Evolutionary conservation across 2,113 vertebrate species (phyloP).

Genomic region (Urocynchramus pylzowi): DNA sequence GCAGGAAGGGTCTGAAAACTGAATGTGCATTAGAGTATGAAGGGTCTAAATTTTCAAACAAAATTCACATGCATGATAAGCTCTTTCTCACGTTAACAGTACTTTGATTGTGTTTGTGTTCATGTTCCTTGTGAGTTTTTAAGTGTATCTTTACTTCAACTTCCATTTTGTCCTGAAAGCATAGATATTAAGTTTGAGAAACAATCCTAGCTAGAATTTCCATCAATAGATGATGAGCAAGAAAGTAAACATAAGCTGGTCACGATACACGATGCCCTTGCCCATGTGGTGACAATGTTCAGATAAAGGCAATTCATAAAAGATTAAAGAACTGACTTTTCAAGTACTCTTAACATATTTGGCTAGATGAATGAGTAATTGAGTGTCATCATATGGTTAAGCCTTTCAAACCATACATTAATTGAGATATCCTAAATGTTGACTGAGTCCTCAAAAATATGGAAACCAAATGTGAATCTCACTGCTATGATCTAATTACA

Average conservation of each 20-base stretch:
- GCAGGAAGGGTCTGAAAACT: background rate
- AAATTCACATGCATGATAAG: background rate
- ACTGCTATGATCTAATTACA: slow-evolving; percentile 57
- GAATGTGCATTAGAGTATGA: background rate
- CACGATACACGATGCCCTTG: background rate
- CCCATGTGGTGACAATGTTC: slow-evolving; percentile 35
- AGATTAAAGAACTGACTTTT: slow-evolving; percentile 57
- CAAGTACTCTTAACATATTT: slow-evolving; percentile 43
- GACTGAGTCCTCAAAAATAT: slow-evolving; percentile 59
- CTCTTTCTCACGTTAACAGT: background rate
- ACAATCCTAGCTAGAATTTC: background rate
- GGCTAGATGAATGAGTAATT: slow-evolving; percentile 29
- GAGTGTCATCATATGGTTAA: slow-evolving; percentile 52
- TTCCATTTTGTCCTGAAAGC: background rate
- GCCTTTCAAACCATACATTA: slow-evolving; percentile 51
- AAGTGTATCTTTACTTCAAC: background rate
- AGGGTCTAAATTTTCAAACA: background rate
- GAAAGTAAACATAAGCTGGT: background rate
- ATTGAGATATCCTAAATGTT: slow-evolving; percentile 69
- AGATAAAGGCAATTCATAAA: slow-evolving; percentile 46
- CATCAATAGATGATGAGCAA: background rate
- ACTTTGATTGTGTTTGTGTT: background rate
- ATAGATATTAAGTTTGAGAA: background rate
- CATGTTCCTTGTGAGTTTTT: background rate
- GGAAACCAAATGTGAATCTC: slow-evolving; percentile 65